Evolutionary conservation across 2,888 invertebrate species (phyloP), one percentile per base, ranked within the genome.

Genomic region (Branchipolynoe longqiensis): DNA sequence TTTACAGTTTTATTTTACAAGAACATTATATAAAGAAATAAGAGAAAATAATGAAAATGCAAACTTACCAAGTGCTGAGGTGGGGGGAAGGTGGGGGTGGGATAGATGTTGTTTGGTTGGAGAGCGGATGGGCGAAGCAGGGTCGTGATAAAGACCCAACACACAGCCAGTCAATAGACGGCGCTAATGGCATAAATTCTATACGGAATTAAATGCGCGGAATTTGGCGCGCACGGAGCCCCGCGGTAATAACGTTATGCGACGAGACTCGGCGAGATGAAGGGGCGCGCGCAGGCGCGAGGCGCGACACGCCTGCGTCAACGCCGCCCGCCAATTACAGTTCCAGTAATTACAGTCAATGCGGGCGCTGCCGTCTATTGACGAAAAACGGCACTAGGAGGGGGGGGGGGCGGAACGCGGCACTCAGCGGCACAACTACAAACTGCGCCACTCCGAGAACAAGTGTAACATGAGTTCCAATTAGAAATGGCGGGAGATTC

Each of bases 391-490:
- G 69, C 33, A 69, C 69, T 69, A 69, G 18, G 69, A 38, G 36
- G 36, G 69, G 69, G 38, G 38, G 36, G 3, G 69, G 69, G 36
- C 69, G 69, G 69, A 69, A 69, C 69, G 3, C 36, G 69, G 6
- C 69, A 36, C 69, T 69, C 69, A 69, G 69, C 69, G 25, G 36
- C 69, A 38, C 69, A 69, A 69, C 36, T 69, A 38, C 36, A 38
- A 69, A 69, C n/a, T 69, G 69, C 69, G 38, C 38, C 69, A 69
- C 38, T 69, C 38, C 38, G 36, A 14, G 69, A n/a, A 69, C 69
- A 69, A 69, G 69, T 69, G 69, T 69, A 69, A 69, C 69, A 69
- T 69, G 69, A 69, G 69, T 69, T 36, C 36, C 69, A 69, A 69
- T 69, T 69, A 69, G 69, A 69, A 69, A 36, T 69, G 69, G 69